phyloP scores from a whole-genome alignment of 2,797 vertebrate species.

The Malurus leucopterus region DNA sequence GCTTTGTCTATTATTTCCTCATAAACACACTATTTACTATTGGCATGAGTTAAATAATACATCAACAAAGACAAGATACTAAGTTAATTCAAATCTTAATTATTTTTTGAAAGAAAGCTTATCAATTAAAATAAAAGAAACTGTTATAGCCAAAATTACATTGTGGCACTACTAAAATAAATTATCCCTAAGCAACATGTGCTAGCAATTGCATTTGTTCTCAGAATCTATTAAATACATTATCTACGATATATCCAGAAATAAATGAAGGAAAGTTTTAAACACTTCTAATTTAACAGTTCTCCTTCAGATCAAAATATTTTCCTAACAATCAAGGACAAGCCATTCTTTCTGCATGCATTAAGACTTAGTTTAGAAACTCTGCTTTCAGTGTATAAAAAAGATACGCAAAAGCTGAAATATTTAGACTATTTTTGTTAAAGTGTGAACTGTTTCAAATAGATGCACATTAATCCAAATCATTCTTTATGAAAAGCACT shows the following conservation, averaged over 20 bases:
- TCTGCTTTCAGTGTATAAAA: slow-evolving; percentile 7
- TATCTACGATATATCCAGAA: not conserved
- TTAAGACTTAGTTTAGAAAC: slow-evolving; percentile 13
- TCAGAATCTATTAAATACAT: not conserved
- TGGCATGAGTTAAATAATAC: not conserved
- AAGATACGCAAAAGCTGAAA: not conserved
- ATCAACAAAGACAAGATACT: not conserved
- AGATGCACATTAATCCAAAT: slow-evolving; percentile 46
- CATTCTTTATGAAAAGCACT: slow-evolving; percentile 41
- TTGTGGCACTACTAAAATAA: not conserved
- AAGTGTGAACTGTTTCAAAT: slow-evolving; percentile 44
- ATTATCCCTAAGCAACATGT: not conserved
- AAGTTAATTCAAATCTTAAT: not conserved
- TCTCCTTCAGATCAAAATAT: slow-evolving; percentile 45
- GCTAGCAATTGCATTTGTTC: not conserved
- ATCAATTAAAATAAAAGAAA: not conserved
- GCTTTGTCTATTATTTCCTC: not conserved
- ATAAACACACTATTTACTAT: not conserved
- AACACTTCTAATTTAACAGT: not conserved
- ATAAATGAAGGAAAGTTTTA: not conserved
- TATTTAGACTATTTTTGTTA: slow-evolving; percentile 57
- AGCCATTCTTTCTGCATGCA: slow-evolving; percentile 31
- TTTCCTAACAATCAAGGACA: slow-evolving; percentile 18
- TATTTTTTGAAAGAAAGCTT: not conserved
- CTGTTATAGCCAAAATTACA: not conserved